Base-by-base conservation (phyloP, 2,797 vertebrate species). In the Chanos chanos region DNA sequence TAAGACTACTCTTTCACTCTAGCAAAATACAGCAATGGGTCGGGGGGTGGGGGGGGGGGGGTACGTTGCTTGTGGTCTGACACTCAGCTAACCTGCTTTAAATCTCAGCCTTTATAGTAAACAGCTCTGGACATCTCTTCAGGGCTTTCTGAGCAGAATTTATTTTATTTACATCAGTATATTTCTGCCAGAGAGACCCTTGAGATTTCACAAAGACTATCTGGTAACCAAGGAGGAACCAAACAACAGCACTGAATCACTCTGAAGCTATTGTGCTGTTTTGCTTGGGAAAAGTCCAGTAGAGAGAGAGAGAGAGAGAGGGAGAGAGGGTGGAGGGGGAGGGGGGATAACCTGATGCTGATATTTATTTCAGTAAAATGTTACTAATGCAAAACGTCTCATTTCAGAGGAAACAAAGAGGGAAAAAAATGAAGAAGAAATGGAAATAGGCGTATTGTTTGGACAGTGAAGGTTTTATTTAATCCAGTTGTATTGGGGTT, bases 71-170 rank as follows among this genome's bases (percentile, higher is more conserved):
- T 66, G 73, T 64, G 68, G 72, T 68, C 79, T 66, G 77, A 80
- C 80, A 81, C 76, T 73, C 64, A 34, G 61, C 72, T 83, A 85
- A 89, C 85, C 83, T 83, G 77, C 83, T 84, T 80, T 86, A 83
- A 88, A 88, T 87, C 82, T 83, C 80, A 78, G 76, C 77, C 80
- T 87, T 87, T 83, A 82, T 85, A 82, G 85, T 87, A 90, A 90
- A 89, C 87, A 89, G 71, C 75, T 83, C 18, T 18, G 74, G 82
- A 84, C 85, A 82, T 85, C 79, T 76, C 80, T 83, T 83, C 81
- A 69, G 79, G 80, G 74, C 75, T 82, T 78, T 85, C 77, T 71
- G 69, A 77, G 75, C 37, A 57, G 77, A 79, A 82, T 86, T 78
- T 83, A 87, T 78, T 83, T 80, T 80, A 83, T 81, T 83, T 82